Evolutionary conservation across 2,113 vertebrate species (phyloP), one percentile per base, ranked within the genome.

Genomic region (Synodontis membranacea): DNA sequence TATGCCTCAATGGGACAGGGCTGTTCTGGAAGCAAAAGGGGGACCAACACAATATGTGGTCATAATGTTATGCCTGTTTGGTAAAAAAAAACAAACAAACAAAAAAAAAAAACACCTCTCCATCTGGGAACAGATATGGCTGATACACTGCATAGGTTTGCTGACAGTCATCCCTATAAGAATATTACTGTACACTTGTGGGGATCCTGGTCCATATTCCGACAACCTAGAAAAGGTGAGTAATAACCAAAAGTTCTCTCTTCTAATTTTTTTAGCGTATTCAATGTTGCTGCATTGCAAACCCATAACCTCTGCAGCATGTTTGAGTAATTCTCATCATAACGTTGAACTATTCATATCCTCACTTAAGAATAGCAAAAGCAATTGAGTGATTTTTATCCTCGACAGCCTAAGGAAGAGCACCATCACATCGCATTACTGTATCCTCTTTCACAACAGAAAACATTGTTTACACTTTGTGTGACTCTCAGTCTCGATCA

Each of bases 131-230:
- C 93, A 97, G 97, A 96, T 97, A 92, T 97, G 90, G 95, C 95
- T 87, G 95, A 95, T 72, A 95, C 95, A 88, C 92, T 89, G 56
- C 90, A 96, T 89, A 94, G 94, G 79, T 97, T 97, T 91, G 90
- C 92, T 0, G 94, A 94, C 84, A 97, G 93, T 84, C 93, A 93
- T 5, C 93, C 96, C 78, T 97, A 96, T 90, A 96, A 95, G 93
- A 94, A 97, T 75, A 92, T 96, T n/a, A n/a, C n/a, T n/a, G n/a
- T 62, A 93, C 95, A 86, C 93, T 97, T 92, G 93, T 97, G 66
- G 97, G 97, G 97, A 97, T 90, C 96, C 97, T 75, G 94, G 96
- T 21, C 96, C 96, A 6, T 97, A 97, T 90, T 95, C 94, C 54
- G 92, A 95, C 86, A 95, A 97, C 91, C 93, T 97, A 74, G 91